A percentile compares a stretch with the other conserved stretches of the same genome.
These are phyloP conservation scores for Sorex fumeus DNA, from an alignment of 2,113 vertebrate species.

Conservation along the genomic window DNA sequence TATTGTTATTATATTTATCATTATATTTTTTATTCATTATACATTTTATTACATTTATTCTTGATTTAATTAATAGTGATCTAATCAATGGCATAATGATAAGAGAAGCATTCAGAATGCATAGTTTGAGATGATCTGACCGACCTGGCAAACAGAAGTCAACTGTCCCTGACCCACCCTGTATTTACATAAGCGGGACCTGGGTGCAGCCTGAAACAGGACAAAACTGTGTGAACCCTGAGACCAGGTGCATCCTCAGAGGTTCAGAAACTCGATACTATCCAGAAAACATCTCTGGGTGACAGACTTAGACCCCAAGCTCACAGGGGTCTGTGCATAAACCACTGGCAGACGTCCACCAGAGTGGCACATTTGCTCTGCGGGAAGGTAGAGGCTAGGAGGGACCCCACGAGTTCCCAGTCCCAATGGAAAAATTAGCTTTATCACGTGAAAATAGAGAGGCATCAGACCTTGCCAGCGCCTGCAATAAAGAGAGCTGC, in stretches of 20 bases:
- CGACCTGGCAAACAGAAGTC: too few species aligned
- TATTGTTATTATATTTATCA: too few species aligned
- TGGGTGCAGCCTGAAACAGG: too few species aligned
- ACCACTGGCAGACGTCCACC: neutral
- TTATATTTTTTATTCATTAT: too few species aligned
- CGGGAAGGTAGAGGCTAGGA: neutral
- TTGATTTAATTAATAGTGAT: too few species aligned
- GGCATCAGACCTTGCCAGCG: neutral
- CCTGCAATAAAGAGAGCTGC: neutral
- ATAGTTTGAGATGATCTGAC: neutral
- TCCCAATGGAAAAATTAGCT: neutral
- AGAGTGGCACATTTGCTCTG: neutral
- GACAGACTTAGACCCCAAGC: too few species aligned
- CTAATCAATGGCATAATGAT: neutral
- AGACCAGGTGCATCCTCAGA: neutral
- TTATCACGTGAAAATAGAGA: neutral
- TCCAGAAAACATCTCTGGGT: neutral
- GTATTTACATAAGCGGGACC: too few species aligned
- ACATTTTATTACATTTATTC: too few species aligned
- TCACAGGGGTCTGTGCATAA: neutral
- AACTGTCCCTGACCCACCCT: too few species aligned
- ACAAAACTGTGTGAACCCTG: neutral
- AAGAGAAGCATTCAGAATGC: neutral
- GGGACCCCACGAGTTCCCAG: neutral
- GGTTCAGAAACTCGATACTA: neutral